Conservation (phyloP, 2,797 vertebrate species). For the Pipistrellus nathusii region DNA sequence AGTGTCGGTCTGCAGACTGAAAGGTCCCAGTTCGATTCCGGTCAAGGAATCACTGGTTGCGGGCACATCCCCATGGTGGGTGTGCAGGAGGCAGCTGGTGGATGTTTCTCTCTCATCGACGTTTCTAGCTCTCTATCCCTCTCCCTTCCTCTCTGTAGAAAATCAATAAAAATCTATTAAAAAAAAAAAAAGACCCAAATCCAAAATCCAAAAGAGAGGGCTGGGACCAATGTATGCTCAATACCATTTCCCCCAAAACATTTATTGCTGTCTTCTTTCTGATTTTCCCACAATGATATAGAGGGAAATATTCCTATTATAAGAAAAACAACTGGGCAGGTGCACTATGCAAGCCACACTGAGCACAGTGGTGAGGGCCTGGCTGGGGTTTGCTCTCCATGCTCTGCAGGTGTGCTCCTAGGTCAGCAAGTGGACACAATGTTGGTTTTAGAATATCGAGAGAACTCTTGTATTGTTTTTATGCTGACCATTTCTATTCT, state of each 20-base stretch:
- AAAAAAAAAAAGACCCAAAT: not conserved
- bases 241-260: not conserved
- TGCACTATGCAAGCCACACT: rapidly evolving
- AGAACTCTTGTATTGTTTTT: not conserved
- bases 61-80: too few relatives aligned
- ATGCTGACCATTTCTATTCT: not conserved
- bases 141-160: too few relatives aligned
- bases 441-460: not conserved
- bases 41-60: too few relatives aligned
- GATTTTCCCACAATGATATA: not conserved
- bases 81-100: too few relatives aligned
- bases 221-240: not conserved
- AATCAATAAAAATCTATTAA: too few relatives aligned
- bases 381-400: not conserved
- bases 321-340: not conserved
- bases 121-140: too few relatives aligned
- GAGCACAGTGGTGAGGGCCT: not conserved
- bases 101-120: too few relatives aligned
- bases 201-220: not conserved
- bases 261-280: not conserved
- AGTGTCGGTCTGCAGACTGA: too few relatives aligned
- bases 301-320: not conserved
- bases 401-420: not conserved
- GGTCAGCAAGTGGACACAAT: not conserved
- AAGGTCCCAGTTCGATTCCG: too few relatives aligned